Percentiles rank a stretch among this genome's conserved stretches.
phyloP scores from a whole-genome alignment of 2,113 vertebrate genomes.

The Lamprotornis superbus region DNA sequence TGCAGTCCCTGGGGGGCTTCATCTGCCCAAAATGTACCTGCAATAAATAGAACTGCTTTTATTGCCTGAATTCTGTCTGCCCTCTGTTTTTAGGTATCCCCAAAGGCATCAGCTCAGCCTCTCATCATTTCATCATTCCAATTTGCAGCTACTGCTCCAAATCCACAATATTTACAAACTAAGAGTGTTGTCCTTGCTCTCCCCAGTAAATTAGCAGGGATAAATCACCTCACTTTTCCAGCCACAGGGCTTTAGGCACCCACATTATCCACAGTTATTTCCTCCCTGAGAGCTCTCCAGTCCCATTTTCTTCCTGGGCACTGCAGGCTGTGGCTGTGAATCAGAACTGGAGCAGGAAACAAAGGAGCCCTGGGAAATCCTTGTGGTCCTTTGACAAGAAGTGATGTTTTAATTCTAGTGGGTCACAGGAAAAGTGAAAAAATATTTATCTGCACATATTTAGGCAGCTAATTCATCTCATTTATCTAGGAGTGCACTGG shows the following conservation, averaged over 20 bases:
- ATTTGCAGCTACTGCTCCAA: background rate
- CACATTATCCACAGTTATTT: background rate
- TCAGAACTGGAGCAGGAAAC: background rate
- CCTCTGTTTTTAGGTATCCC: background rate
- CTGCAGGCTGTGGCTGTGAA: background rate
- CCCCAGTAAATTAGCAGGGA: background rate
- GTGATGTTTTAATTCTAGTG: background rate
- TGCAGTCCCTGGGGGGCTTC: background rate
- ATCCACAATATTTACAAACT: background rate
- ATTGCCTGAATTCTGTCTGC: fast-evolving
- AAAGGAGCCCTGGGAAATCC: background rate
- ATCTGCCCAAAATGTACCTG: background rate
- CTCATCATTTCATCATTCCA: background rate
- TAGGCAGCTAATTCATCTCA: background rate
- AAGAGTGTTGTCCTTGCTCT: background rate
- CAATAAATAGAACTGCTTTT: background rate
- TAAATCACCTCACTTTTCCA: background rate
- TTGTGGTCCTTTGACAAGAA: background rate
- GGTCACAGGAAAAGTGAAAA: background rate
- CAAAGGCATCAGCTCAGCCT: background rate
- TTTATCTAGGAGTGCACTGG: background rate
- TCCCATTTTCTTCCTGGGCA: background rate
- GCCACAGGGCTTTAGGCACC: background rate
- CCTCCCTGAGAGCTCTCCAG: background rate
- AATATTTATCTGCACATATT: background rate